Conservation (phyloP, 2,797 vertebrate genomes). For the Coregonus ussuriensis region DNA sequence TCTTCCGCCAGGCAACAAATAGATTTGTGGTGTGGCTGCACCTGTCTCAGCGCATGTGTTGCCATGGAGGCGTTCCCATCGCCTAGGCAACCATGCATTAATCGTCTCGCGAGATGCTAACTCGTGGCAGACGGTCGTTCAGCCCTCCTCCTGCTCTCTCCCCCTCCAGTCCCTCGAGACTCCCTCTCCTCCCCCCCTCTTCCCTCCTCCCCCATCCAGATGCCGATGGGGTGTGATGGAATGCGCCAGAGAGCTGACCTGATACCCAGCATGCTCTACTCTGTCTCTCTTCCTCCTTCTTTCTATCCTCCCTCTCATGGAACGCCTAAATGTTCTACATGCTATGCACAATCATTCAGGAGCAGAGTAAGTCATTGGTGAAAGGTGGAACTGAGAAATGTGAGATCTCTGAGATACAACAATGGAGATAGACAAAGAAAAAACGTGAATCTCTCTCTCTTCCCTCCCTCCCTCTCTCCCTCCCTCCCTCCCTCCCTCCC, state of each 20-base stretch:
- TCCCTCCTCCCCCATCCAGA: constrained; percentile 57
- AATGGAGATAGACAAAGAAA: constrained; percentile 64
- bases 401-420: constrained; percentile 40
- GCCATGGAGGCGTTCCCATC: constrained; percentile 85
- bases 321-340: constrained; percentile 11
- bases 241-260: constrained; percentile 72
- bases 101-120: constrained; percentile 81
- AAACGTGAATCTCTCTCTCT: not conserved
- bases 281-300: constrained; percentile 1
- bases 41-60: constrained; percentile 86
- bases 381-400: constrained; percentile 40
- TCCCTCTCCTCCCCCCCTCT: constrained; percentile 17
- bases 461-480: not conserved
- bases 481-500: not conserved
- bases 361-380: not conserved
- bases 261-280: constrained; percentile 55
- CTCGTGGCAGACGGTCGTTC: constrained; percentile 69
- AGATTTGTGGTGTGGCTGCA: constrained; percentile 84
- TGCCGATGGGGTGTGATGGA: constrained; percentile 75
- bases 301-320: not conserved
- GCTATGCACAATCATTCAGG: constrained; percentile 13
- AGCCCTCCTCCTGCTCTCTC: not conserved
- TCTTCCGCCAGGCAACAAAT: constrained; percentile 82
- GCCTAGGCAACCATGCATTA: constrained; percentile 85
- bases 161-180: constrained; percentile 42